Percentiles rank a stretch among this genome's conserved stretches.
These are phyloP conservation scores for Cheilosia soror DNA, from an alignment of 2,888 invertebrate genomes.

Conservation along the genomic window DNA sequence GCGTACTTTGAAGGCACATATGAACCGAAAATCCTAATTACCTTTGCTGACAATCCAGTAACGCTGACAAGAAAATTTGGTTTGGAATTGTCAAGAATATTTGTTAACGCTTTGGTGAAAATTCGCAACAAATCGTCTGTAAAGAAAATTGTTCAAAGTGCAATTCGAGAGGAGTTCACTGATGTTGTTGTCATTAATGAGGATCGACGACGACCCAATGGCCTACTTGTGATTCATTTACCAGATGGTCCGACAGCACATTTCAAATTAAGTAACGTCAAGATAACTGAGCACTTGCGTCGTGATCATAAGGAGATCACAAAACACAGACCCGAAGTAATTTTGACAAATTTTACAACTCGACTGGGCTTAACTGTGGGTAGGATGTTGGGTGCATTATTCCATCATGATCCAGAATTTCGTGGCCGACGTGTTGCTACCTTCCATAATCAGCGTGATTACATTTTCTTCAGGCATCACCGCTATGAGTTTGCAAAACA, in stretches of 20 bases:
- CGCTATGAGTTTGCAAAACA: constrained; percentile 96
- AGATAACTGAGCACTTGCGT: constrained; percentile 93
- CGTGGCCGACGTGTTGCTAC: constrained; percentile 96
- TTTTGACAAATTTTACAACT: constrained; percentile 98
- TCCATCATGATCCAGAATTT: constrained; percentile 98
- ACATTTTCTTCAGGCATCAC: constrained; percentile 99
- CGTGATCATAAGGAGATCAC: constrained; percentile 92
- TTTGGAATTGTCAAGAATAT: constrained; percentile 93
- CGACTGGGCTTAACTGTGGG: constrained; percentile 95
- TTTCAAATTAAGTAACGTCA: constrained; percentile 96
- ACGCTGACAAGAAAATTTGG: constrained; percentile 96
- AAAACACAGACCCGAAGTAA: constrained; percentile 96
- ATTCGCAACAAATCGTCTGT: constrained; percentile 95
- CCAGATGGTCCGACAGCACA: constrained; percentile 99
- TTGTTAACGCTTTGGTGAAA: constrained; percentile 95
- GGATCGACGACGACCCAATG: constrained; percentile 95
- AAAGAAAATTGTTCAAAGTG: constrained; percentile 95
- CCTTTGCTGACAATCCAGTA: constrained; percentile 96
- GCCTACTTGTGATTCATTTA: constrained; percentile 95
- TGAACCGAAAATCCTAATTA: constrained; percentile 97
- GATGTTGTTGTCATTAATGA: constrained; percentile 98
- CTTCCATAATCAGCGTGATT: constrained; percentile 99
- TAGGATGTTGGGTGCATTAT: constrained; percentile 96
- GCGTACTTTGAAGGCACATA: constrained; percentile 93
- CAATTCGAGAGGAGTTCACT: constrained; percentile 91